These are phyloP conservation scores for Hecatera dysodea DNA, from an alignment of 2,888 invertebrate species.

Conservation along the genomic window DNA sequence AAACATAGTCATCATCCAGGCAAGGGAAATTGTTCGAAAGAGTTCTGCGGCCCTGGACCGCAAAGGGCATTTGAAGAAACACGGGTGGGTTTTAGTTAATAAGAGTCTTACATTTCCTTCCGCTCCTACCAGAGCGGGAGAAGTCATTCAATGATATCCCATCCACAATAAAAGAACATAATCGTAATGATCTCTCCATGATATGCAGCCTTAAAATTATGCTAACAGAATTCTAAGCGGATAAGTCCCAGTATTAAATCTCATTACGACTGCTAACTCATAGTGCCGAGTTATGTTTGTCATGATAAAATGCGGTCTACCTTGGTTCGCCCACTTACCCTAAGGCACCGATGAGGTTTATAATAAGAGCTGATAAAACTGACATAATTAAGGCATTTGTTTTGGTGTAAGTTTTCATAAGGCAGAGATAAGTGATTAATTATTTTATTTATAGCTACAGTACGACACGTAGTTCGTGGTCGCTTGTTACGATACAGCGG, in stretches of 20 bases:
- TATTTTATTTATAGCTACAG: slow-evolving; percentile 11
- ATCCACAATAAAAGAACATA: too few species aligned
- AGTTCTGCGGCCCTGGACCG: too few species aligned
- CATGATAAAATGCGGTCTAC: slow-evolving; percentile 35
- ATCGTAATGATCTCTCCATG: not conserved
- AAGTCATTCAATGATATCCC: too few species aligned
- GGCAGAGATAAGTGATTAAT: not conserved
- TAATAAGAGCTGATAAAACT: slow-evolving; percentile 23
- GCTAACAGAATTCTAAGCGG: not conserved
- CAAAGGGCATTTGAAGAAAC: too few species aligned
- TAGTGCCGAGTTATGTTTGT: slow-evolving; percentile 28
- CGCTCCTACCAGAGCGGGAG: too few species aligned
- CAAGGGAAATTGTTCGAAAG: too few species aligned
- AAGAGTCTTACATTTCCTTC: too few species aligned
- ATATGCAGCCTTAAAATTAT: slow-evolving; percentile 8
- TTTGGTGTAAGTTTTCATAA: slow-evolving; percentile 14
- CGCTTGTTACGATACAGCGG: not conserved
- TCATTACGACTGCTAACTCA: slow-evolving; percentile 10
- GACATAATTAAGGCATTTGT: slow-evolving; percentile 26
- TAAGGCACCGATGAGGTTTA: slow-evolving; percentile 64
- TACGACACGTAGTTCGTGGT: not conserved
- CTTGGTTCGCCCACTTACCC: slow-evolving; percentile 69
- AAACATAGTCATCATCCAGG: too few species aligned
- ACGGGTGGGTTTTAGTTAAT: too few species aligned
- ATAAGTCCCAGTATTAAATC: slow-evolving; percentile 23